These are phyloP conservation scores for Orestias chungarensis DNA, from an alignment of 2,797 vertebrate species.

Conservation along the genomic window DNA sequence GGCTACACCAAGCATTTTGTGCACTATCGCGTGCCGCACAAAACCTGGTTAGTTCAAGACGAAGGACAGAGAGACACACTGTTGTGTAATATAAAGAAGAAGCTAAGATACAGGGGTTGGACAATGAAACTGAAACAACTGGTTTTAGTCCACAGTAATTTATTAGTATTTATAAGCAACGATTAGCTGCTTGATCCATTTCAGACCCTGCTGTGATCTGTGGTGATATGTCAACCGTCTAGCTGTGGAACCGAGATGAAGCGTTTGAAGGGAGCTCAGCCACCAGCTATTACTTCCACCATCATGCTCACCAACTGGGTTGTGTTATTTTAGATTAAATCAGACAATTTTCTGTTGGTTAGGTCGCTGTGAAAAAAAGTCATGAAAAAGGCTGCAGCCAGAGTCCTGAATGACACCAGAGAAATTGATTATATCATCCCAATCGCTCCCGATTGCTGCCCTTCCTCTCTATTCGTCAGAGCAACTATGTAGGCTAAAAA, in stretches of 20 bases:
- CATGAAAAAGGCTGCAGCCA: not conserved
- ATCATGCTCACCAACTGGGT: not conserved
- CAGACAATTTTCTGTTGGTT: not conserved
- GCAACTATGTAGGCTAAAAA: not conserved
- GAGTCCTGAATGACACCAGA: not conserved
- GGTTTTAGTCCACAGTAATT: no score
- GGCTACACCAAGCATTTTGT: conserved; percentile 18
- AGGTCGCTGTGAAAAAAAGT: not conserved
- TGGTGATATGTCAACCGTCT: not conserved
- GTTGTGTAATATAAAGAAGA: no score
- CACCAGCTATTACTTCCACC: no score
- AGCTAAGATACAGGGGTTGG: no score
- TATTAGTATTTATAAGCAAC: no score
- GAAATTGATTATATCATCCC: not conserved
- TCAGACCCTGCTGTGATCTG: no score
- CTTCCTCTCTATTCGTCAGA: not conserved
- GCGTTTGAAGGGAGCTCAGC: not conserved
- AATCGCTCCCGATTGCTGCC: not conserved
- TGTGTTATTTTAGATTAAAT: no score
- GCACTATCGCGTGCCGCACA: not conserved
- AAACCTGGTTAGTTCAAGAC: not conserved
- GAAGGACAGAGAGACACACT: not conserved
- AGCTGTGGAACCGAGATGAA: not conserved
- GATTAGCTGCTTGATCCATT: not conserved
- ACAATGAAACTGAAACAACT: no score